These are phyloP conservation scores for Caenorhabditis sp. DNA, from an alignment of 2,888 invertebrate species.

Conservation along the genomic window DNA sequence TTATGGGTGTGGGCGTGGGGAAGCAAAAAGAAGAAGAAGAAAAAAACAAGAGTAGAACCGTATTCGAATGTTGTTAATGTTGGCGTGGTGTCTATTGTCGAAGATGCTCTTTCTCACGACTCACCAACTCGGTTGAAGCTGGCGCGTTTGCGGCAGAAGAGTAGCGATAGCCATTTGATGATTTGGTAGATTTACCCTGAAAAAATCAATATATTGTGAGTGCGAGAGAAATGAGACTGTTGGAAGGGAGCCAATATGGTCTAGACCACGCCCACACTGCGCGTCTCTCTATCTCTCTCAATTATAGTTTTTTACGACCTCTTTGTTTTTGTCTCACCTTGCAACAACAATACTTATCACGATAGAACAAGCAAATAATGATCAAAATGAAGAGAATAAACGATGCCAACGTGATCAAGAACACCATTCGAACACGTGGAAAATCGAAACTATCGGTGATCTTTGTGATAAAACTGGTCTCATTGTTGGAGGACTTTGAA, in stretches of 20 bases:
- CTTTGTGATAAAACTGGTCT: slow-evolving; percentile 15
- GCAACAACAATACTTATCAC: slow-evolving; percentile 23
- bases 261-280: too few species aligned
- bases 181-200: slow-evolving; percentile 39
- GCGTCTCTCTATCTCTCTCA: too few species aligned
- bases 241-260: too few species aligned
- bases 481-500: not conserved
- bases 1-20: not conserved
- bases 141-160: slow-evolving; percentile 24
- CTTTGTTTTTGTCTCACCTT: too few species aligned
- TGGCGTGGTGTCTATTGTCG: slow-evolving; percentile 27
- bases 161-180: slow-evolving; percentile 50
- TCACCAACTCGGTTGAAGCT: slow-evolving; percentile 44
- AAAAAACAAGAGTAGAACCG: slow-evolving; percentile 17
- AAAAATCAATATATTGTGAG: not conserved
- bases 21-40: slow-evolving; percentile 3
- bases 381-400: slow-evolving; percentile 18
- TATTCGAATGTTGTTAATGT: slow-evolving; percentile 17
- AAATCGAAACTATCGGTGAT: slow-evolving; percentile 26
- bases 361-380: slow-evolving; percentile 20
- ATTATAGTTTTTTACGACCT: too few species aligned
- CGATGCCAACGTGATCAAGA: slow-evolving; percentile 18
- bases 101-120: slow-evolving; percentile 52
- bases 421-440: slow-evolving; percentile 25
- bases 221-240: not conserved